Conservation (phyloP, 2,113 vertebrate genomes). For the Macrotis lagotis region DNA sequence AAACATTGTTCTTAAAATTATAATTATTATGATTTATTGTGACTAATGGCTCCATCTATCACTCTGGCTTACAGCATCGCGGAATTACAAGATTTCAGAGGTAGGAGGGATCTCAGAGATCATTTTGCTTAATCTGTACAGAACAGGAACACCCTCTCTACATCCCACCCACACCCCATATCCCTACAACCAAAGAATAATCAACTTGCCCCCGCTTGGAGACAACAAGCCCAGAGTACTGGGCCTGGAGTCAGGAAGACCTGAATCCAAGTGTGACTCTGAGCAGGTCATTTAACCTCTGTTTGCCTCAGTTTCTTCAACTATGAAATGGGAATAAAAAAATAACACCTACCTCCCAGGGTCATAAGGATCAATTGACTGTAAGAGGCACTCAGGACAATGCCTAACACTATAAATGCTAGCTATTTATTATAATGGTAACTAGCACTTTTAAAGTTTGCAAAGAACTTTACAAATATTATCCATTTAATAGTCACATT, state of each 20-base stretch:
- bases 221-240: neutral
- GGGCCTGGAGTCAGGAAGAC: neutral
- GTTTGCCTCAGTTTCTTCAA: neutral
- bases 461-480: neutral
- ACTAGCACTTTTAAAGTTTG: neutral
- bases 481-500: neutral
- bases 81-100: neutral
- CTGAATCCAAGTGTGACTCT: neutral
- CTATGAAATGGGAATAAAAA: neutral
- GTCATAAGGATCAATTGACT: neutral
- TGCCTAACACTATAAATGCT: neutral
- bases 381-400: neutral
- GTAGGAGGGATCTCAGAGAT: neutral
- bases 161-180: neutral
- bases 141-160: neutral
- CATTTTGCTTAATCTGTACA: neutral
- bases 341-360: neutral
- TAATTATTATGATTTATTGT: neutral
- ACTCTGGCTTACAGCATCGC: neutral
- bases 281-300: neutral
- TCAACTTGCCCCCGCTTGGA: neutral
- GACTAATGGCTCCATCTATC: neutral
- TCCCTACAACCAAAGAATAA: neutral
- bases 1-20: neutral
- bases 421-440: neutral